A percentile compares a stretch with the other conserved stretches of the same genome.
Conservation (phyloP, 2,113 vertebrate species). For the Hemiscyllium ocellatum region DNA sequence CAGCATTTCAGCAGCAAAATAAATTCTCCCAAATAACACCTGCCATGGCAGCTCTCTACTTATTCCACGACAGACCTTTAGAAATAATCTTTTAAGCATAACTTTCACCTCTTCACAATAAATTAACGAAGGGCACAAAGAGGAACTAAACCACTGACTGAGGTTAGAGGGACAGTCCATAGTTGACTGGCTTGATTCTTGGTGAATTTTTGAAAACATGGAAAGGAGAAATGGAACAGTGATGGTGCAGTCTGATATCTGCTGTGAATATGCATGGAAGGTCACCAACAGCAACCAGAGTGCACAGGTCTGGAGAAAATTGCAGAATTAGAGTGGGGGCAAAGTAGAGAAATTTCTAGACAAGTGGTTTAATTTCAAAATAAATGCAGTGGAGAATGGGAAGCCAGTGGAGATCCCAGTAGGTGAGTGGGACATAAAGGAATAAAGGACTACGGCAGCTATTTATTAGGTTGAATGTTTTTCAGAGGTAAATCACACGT, state of each 20-base stretch:
- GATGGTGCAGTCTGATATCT: not conserved
- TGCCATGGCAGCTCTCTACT: not conserved
- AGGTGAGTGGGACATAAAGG: not conserved
- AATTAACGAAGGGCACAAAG: not conserved
- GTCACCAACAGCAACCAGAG: not conserved
- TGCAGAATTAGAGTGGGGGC: not conserved
- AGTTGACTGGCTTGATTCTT: not conserved
- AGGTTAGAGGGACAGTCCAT: not conserved
- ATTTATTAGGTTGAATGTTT: too few relatives aligned
- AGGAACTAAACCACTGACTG: not conserved
- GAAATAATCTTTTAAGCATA: not conserved
- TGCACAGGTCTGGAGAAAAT: not conserved
- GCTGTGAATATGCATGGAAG: not conserved
- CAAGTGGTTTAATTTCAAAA: not conserved
- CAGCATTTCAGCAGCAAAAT: not conserved
- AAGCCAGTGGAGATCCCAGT: not conserved
- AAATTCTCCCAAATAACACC: not conserved
- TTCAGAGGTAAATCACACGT: too few relatives aligned
- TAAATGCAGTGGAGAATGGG: not conserved
- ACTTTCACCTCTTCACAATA: not conserved
- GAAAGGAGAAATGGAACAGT: not conserved
- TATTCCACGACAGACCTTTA: not conserved
- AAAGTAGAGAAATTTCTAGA: not conserved
- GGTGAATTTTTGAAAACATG: not conserved
- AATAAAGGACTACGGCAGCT: too few relatives aligned